Base-by-base conservation (phyloP, 2,113 vertebrate species). In the Bujurquina vittata region DNA sequence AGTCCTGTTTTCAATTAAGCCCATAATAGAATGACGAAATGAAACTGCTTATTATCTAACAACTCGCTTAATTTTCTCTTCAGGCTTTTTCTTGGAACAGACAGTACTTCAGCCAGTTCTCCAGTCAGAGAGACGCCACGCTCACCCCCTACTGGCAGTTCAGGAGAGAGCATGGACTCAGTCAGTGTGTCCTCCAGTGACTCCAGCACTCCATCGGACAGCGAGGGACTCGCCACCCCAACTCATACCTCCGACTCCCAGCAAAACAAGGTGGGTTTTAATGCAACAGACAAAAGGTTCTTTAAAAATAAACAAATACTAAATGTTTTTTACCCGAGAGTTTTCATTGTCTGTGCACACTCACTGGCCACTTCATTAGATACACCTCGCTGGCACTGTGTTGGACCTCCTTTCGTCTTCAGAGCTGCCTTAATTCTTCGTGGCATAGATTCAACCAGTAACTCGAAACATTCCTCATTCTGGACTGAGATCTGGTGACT, bases 141-240 rank as follows among this genome's bases (percentile, higher is more conserved):
- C 74, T 96, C 96, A 67, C 93, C 96, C 0, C 96, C 95, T 78
- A 95, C 94, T 35, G 97, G 97, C 87, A 98, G 97, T 94, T 97
- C 97, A 0, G 97, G 96, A 10, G 98, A 99, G 14, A 99, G 97
- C 95, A 97, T 97, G 81, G 97, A 99, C 91, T 98, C 97, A 0
- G 97, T 97, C 93, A 99, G 97, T 0, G 96, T 99, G 88, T 98
- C 97, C 0, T 98, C 98, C 3, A 97, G 95, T 2, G 98, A 99
- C 88, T 96, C 97, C 0, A 96, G 96, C 0, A 96, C 95, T 87
- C 97, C 96, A 3, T 97, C 96, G 0, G 97, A 99, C 90, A 87
- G 87, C 0, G 97, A 99, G 61, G 94, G 94, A 56, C 79, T 94
- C 56, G 92, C 95, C 3, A 94, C 94, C 3, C 69, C 96, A 1